phyloP scores from a whole-genome alignment of 2,797 vertebrate species.

The Enteromius unitaeniatus region DNA sequence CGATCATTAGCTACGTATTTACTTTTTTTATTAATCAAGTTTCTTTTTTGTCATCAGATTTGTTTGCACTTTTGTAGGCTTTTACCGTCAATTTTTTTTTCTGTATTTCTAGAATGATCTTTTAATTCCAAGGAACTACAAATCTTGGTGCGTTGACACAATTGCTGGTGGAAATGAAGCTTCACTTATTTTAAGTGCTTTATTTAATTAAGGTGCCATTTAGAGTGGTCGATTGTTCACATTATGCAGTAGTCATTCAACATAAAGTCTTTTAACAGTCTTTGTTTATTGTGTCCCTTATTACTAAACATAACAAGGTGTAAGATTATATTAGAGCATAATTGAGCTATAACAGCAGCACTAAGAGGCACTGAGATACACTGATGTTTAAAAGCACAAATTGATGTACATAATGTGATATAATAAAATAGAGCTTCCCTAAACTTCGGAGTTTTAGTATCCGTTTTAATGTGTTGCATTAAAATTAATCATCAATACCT shows the following conservation, averaged over 20 bases:
- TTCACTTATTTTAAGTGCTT: conserved; percentile 46
- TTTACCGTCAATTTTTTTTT: background rate
- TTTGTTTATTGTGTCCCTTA: conserved; percentile 38
- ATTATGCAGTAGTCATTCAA: conserved; percentile 48
- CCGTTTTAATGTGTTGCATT: background rate
- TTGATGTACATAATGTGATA: background rate
- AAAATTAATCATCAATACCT: background rate
- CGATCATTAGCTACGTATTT: conserved; percentile 43
- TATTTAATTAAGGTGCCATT: conserved; percentile 52
- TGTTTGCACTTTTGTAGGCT: conserved; percentile 15
- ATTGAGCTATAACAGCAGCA: conserved; percentile 23
- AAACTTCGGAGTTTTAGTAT: background rate
- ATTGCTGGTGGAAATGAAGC: conserved; percentile 46
- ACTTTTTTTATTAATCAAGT: conserved; percentile 40
- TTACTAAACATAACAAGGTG: conserved; percentile 38
- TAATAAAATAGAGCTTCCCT: conserved; percentile 1
- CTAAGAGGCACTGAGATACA: conserved; percentile 10
- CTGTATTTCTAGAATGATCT: conserved; percentile 17
- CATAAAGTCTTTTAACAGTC: conserved; percentile 42
- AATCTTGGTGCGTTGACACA: conserved; percentile 23
- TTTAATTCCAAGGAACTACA: conserved; percentile 23
- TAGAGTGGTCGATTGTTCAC: conserved; percentile 41
- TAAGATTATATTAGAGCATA: conserved; percentile 20
- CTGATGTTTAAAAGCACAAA: conserved; percentile 17
- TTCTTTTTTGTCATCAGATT: conserved; percentile 37